phyloP scores from a whole-genome alignment of 2,113 vertebrate genomes.

The Cryptoleucopteryx plumbea region DNA sequence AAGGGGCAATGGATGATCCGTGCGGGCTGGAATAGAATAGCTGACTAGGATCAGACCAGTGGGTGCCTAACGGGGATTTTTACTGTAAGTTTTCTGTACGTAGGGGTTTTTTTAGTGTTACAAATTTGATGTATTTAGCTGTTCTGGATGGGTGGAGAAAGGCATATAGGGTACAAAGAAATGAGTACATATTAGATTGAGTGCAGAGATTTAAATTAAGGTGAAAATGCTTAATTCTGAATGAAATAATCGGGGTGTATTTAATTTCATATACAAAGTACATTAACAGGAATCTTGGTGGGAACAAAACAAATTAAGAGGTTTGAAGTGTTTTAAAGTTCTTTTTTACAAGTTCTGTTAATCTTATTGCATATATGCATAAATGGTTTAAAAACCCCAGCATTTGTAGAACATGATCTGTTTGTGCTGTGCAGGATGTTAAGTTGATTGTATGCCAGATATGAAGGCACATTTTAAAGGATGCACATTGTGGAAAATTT shows the following conservation, averaged over 20 bases:
- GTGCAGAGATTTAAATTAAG: neutral
- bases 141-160: neutral
- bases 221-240: neutral
- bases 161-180: neutral
- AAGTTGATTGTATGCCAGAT: neutral
- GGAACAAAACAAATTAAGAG: neutral
- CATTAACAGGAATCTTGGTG: neutral
- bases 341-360: neutral
- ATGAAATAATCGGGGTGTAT: neutral
- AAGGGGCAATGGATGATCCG: neutral
- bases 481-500: conserved; percentile 19
- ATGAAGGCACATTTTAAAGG: neutral
- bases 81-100: neutral
- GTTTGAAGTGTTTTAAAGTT: neutral
- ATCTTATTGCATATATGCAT: neutral
- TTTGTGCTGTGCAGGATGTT: neutral
- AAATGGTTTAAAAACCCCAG: neutral
- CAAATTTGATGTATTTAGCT: neutral
- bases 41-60: neutral
- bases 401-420: neutral
- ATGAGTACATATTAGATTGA: neutral
- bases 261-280: neutral
- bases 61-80: neutral
- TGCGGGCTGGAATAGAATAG: neutral
- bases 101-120: neutral